phyloP scores from a whole-genome alignment of 2,888 invertebrate species.

The Penaeus monodon region DNA sequence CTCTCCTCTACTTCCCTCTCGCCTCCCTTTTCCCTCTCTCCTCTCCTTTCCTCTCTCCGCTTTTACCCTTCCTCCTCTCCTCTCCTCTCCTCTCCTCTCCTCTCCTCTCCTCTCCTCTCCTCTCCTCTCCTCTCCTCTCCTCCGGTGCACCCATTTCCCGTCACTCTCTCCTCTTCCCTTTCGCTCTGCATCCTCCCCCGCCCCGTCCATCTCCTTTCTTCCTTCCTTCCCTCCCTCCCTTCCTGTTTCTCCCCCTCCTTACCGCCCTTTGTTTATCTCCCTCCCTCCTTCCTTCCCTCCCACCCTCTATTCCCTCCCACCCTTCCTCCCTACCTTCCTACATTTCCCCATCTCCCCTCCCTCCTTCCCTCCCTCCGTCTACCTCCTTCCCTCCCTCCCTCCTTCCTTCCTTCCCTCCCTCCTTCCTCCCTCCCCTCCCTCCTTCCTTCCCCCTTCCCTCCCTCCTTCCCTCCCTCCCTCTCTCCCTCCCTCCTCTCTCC shows the following conservation, averaged over 20 bases:
- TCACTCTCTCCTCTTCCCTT: neutral
- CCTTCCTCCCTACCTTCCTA: constrained; percentile 2
- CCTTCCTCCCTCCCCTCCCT: too few species aligned
- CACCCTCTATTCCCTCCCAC: neutral
- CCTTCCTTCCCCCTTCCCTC: neutral
- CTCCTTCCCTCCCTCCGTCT: neutral
- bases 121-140: neutral
- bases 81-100: too few species aligned
- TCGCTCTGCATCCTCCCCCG: too few species aligned
- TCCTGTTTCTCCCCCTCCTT: too few species aligned
- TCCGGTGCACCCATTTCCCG: neutral
- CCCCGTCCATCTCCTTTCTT: neutral
- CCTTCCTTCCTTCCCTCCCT: neutral
- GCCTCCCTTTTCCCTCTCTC: too few species aligned
- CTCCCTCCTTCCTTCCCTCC: neutral
- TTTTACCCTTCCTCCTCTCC: too few species aligned
- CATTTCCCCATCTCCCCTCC: constrained; percentile 7
- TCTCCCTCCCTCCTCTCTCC: neutral
- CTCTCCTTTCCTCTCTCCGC: too few species aligned
- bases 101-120: too few species aligned
- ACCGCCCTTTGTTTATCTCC: too few species aligned
- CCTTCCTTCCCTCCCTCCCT: neutral
- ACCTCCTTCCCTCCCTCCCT: neutral
- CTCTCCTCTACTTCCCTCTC: too few species aligned
- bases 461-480: neutral